These are phyloP conservation scores for Neosilurus mollespiculum DNA, from an alignment of 2,797 vertebrate species.

Conservation along the genomic window DNA sequence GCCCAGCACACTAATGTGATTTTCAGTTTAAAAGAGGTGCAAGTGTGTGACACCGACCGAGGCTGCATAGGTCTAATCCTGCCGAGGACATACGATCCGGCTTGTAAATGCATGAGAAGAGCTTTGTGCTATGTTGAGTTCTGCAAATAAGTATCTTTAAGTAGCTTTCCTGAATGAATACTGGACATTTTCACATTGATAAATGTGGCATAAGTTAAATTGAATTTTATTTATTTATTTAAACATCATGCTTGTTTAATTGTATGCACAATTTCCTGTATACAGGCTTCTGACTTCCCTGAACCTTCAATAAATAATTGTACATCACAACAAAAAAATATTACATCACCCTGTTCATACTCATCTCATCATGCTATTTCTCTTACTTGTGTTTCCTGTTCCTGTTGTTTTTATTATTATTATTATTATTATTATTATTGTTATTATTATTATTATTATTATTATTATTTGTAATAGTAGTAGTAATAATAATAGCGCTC, in stretches of 20 bases:
- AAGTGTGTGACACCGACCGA: neutral
- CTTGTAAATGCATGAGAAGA: neutral
- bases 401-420: neutral
- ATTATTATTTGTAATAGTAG: too few species aligned
- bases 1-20: constrained; percentile 63
- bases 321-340: too few species aligned
- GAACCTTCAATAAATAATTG: neutral
- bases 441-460: neutral
- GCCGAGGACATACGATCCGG: constrained; percentile 7
- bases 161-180: neutral
- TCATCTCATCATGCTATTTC: neutral
- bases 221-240: neutral
- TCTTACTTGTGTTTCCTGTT: neutral
- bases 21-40: neutral
- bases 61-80: constrained; percentile 20
- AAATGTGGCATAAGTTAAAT: neutral
- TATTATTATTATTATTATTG: too few species aligned
- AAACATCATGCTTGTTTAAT: neutral
- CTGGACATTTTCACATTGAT: neutral
- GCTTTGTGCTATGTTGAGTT: neutral
- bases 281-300: neutral
- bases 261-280: neutral
- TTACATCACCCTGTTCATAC: neutral
- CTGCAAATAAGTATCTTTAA: too few species aligned
- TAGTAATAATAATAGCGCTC: too few species aligned